Evolutionary conservation across 1,140 invertebrate genomes (phyloP).

Genomic region (Drosophila nebulosa): DNA sequence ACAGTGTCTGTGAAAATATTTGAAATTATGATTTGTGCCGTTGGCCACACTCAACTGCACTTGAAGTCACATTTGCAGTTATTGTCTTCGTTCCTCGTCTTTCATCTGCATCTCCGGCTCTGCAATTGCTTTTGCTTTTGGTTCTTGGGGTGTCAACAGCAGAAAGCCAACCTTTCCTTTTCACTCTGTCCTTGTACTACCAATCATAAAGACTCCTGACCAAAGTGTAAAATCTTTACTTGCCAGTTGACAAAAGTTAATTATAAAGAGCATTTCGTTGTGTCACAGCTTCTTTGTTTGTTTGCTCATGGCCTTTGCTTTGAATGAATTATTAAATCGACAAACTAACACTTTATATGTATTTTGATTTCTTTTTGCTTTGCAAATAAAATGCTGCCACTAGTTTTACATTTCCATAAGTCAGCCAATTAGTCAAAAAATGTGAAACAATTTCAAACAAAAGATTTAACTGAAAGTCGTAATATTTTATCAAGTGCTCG

Average conservation of each 20-base stretch:
- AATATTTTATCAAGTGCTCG: background rate
- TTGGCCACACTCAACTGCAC: constrained; percentile 52
- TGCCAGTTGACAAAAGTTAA: constrained; percentile 66
- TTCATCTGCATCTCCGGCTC: background rate
- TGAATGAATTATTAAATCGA: constrained; percentile 42
- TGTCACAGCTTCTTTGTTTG: constrained; percentile 12
- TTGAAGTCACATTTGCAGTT: constrained; percentile 8
- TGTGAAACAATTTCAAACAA: background rate
- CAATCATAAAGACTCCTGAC: background rate
- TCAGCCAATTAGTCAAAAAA: constrained; percentile 14
- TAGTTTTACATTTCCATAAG: background rate
- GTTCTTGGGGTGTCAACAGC: constrained; percentile 24
- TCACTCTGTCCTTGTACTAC: background rate
- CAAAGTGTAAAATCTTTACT: constrained; percentile 41
- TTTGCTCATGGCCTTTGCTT: constrained; percentile 28
- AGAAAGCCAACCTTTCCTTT: constrained; percentile 3
- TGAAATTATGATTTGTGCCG: constrained; percentile 74
- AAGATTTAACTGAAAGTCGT: background rate
- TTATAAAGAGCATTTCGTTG: constrained; percentile 55
- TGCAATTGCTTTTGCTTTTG: background rate
- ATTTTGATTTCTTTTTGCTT: background rate
- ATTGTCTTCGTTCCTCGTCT: background rate
- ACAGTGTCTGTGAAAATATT: constrained; percentile 47
- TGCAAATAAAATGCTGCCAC: constrained; percentile 6
- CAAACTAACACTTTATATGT: background rate